Conservation (phyloP, 2,113 vertebrate species). For the Campylorhamphus procurvoides region DNA sequence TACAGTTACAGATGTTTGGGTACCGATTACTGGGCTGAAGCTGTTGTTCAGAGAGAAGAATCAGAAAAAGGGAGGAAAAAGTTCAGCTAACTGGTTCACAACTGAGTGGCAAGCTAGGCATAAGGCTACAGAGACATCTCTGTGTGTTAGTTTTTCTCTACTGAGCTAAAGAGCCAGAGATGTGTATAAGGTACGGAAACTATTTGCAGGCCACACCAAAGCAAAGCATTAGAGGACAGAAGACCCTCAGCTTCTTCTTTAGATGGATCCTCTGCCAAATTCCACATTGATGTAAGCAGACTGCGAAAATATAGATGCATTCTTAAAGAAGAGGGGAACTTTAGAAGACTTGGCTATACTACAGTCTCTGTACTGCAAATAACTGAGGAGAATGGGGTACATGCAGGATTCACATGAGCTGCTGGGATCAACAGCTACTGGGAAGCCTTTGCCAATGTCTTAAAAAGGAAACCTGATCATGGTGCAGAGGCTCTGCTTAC, state of each 20-base stretch:
- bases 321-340: not conserved
- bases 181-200: not conserved
- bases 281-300: not conserved
- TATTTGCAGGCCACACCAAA: not conserved
- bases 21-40: not conserved
- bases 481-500: not conserved
- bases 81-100: not conserved
- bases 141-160: not conserved
- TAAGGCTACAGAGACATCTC: not conserved
- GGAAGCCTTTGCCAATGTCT: not conserved
- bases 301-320: not conserved
- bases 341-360: not conserved
- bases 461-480: not conserved
- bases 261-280: not conserved
- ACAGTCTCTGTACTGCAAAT: not conserved
- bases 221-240: not conserved
- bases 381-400: not conserved
- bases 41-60: not conserved
- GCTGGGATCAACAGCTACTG: slow-evolving; percentile 16
- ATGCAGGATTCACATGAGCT: not conserved
- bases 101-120: not conserved
- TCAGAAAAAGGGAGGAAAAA: not conserved
- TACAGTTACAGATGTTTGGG: not conserved
- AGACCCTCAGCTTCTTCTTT: not conserved
- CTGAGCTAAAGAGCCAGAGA: not conserved